Base-by-base conservation (phyloP, 2,888 invertebrate genomes). In the Meliscaeva auricollis region DNA sequence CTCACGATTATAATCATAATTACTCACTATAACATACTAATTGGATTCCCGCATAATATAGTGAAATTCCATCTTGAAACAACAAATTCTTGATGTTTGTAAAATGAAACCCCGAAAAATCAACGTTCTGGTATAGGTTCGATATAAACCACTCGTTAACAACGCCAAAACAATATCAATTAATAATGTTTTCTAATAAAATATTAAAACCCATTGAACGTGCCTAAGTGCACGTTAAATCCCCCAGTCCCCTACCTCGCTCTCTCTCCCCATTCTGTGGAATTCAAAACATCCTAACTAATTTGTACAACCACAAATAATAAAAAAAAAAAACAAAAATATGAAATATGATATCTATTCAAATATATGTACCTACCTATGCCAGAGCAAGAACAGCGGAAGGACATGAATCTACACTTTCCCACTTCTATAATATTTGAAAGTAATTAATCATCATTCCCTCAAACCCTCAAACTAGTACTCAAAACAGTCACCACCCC, bases 371-470 rank as follows among this genome's bases (percentile, higher is more conserved):
- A 11, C 62, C 8, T n/a, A n/a, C n/a, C n/a, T n/a, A n/a, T n/a
- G n/a, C n/a, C n/a, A n/a, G n/a, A n/a, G n/a, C n/a, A n/a, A n/a
- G n/a, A n/a, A n/a, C 3, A 46, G 64, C 64, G 66, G 66, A 66
- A 66, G 66, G 66, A 66, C 66, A 38, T 50, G 66, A 9, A 66
- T 50, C 22, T 35, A 66, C 44, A 54, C 32, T 64, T 26, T 56
- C 52, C 22, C 15, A 48, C 13, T 54, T 38, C 9, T 35, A 35
- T 35, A 26, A 35, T 48, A 48, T 69, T 74, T 58, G 74, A 64
- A 62, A 69, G 73, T 83, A 78, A 79, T 83, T 83, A 79, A 83
- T 74, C 64, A 44, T 52, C 56, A 13, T 32, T 9, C 22, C 22
- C 26, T n/a, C 30, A 1, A 11, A 20, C 60, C 38, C 17, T 11